Base-by-base conservation (phyloP, 2,888 invertebrate genomes). In the Xylota sylvarum region DNA sequence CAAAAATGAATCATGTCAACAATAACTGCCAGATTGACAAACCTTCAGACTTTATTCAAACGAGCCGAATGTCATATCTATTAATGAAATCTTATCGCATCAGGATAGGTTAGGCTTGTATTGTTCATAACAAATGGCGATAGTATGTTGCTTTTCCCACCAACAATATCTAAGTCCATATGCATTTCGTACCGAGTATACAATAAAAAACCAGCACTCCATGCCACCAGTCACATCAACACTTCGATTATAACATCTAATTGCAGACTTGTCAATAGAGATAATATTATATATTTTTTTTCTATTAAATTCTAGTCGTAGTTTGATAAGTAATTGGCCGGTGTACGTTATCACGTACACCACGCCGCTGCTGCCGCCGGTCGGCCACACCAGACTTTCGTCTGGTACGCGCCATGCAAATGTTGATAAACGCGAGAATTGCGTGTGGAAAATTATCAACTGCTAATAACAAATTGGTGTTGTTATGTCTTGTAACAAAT, bases 401-500 rank as follows among this genome's bases (percentile, higher is more conserved):
- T 55, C 58, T 48, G 67, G 70, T 52, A 62, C 48, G 70, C 48
- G 70, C 43, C 76, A 72, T 82, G 81, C 65, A 72, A 81, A 86
- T 81, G 77, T 55, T 64, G 81, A 82, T 82, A 60, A 81, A 77
- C 37, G 50, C 40, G 65, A 46, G 77, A 77, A 76, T 86, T 67
- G 77, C 85, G 77, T 82, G 81, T 72, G 40, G 55, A 14, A 82
- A 72, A 81, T 77, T 64, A 32, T 32, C 72, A 27, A 46, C 65
- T 67, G 52, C 65, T 62, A 55, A 58, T 60, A 77, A 60, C 19
- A 32, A 23, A 52, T 55, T 58, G 40, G 17, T 72, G 80, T 30
- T 48, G 32, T 35, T 35, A 7, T 69, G 48, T 58, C 50, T 73
- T 32, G 35, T 46, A 77, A 76, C 58, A 72, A 81, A 67, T 85